These are phyloP conservation scores for Girardinus metallicus DNA, from an alignment of 2,797 vertebrate genomes.

Conservation along the genomic window DNA sequence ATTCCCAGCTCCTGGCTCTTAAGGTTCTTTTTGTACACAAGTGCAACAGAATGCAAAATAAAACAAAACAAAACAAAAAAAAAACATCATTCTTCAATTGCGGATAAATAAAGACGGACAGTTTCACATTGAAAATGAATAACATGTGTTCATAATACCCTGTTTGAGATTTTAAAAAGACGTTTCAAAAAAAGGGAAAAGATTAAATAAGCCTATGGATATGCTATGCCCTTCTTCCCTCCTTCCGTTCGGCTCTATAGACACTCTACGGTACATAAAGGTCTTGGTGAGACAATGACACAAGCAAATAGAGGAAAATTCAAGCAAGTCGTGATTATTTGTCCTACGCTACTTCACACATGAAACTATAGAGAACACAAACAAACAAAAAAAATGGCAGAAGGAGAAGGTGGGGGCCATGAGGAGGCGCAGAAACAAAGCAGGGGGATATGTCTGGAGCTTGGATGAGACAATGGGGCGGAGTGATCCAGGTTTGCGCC, in stretches of 20 bases:
- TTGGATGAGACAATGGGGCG: slow-evolving; percentile 76
- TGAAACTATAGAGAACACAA: slow-evolving; percentile 86
- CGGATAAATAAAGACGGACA: slow-evolving; percentile 91
- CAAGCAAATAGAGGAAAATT: slow-evolving; percentile 88
- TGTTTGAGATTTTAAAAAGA: slow-evolving; percentile 94
- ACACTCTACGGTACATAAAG: slow-evolving; percentile 70
- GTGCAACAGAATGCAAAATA: slow-evolving; percentile 93
- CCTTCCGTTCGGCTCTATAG: slow-evolving; percentile 53
- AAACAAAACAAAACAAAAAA: slow-evolving; percentile 50
- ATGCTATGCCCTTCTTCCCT: slow-evolving; percentile 59
- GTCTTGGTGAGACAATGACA: slow-evolving; percentile 86
- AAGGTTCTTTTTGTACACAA: slow-evolving; percentile 83
- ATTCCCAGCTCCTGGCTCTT: slow-evolving; percentile 85
- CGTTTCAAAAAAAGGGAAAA: slow-evolving; percentile 67
- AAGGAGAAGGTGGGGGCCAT: slow-evolving; percentile 64
- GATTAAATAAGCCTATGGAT: slow-evolving; percentile 81
- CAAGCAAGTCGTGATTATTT: slow-evolving; percentile 91
- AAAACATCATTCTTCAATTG: slow-evolving; percentile 85
- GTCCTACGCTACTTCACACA: slow-evolving; percentile 87
- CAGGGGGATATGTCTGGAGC: slow-evolving; percentile 70
- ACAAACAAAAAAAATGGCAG: slow-evolving; percentile 45
- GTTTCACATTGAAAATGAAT: slow-evolving; percentile 95
- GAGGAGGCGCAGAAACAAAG: slow-evolving; percentile 75
- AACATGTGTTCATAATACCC: slow-evolving; percentile 97
- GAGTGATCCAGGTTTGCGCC: slow-evolving; percentile 70